Evolutionary conservation across 2,113 vertebrate species (phyloP).

Genomic region (Pogonocichla stellata): DNA sequence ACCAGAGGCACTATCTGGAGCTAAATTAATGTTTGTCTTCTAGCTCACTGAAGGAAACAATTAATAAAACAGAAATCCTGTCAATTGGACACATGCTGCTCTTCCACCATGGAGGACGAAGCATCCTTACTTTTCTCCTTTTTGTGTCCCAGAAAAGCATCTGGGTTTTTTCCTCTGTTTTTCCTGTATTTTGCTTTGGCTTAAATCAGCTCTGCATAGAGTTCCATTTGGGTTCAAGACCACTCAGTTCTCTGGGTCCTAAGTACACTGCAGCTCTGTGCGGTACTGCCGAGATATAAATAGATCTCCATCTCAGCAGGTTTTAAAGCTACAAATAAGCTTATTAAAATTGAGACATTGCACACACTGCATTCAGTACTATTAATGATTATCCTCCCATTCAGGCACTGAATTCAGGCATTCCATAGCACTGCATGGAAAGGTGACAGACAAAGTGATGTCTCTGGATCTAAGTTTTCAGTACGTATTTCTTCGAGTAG

Average conservation of each 20-base stretch:
- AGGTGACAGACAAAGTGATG: neutral
- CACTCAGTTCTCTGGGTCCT: neutral
- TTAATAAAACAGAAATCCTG: neutral
- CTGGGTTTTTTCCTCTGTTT: neutral
- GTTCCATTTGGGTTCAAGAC: neutral
- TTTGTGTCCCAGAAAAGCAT: neutral
- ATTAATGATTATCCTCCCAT: neutral
- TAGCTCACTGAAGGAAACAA: neutral
- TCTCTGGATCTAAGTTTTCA: neutral
- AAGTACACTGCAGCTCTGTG: neutral
- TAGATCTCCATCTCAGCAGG: neutral
- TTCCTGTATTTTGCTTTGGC: neutral
- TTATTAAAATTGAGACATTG: conserved; percentile 10
- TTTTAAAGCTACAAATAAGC: neutral
- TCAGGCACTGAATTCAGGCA: neutral
- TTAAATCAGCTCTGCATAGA: neutral
- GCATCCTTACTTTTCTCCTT: neutral
- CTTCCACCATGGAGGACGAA: neutral
- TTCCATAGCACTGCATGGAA: neutral
- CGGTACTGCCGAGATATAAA: neutral
- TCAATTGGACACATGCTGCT: neutral
- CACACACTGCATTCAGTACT: neutral
- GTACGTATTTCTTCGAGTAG: neutral
- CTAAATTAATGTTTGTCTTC: neutral
- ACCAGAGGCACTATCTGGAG: neutral